phyloP scores from a whole-genome alignment of 2,113 vertebrate genomes.

The Tachysurus vachellii region DNA sequence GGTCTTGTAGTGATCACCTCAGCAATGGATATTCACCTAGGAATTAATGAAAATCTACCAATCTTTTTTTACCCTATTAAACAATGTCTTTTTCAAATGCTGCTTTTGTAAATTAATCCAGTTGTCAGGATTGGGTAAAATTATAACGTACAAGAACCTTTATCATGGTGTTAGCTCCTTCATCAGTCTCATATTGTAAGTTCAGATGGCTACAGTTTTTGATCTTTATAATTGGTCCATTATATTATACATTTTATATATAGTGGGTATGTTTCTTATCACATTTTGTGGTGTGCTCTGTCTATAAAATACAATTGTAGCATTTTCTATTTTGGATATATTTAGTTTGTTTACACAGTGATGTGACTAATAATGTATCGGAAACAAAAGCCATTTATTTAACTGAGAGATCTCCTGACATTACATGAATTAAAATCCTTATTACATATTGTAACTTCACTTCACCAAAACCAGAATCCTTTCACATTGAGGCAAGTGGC shows the following conservation, averaged over 20 bases:
- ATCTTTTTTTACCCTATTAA: background rate
- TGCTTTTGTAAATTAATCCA: background rate
- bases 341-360: background rate
- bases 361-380: background rate
- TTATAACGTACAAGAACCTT: background rate
- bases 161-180: background rate
- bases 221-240: background rate
- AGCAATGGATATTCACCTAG: background rate
- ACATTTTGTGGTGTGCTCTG: background rate
- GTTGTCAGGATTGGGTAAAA: conserved; percentile 4
- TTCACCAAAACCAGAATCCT: conserved; percentile 45
- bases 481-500: conserved; percentile 50
- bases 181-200: background rate
- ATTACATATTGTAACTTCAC: conserved; percentile 52
- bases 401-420: conserved; percentile 21
- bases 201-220: background rate
- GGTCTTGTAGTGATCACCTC: background rate
- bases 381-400: conserved; percentile 33
- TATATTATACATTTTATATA: background rate
- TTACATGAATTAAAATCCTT: conserved; percentile 24
- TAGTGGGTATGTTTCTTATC: background rate
- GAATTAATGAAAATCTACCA: conserved; percentile 19
- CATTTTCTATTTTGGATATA: background rate
- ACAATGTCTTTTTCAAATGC: background rate
- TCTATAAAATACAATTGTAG: background rate